These are phyloP conservation scores for Chanos chanos DNA, from an alignment of 2,797 vertebrate genomes.

Conservation along the genomic window DNA sequence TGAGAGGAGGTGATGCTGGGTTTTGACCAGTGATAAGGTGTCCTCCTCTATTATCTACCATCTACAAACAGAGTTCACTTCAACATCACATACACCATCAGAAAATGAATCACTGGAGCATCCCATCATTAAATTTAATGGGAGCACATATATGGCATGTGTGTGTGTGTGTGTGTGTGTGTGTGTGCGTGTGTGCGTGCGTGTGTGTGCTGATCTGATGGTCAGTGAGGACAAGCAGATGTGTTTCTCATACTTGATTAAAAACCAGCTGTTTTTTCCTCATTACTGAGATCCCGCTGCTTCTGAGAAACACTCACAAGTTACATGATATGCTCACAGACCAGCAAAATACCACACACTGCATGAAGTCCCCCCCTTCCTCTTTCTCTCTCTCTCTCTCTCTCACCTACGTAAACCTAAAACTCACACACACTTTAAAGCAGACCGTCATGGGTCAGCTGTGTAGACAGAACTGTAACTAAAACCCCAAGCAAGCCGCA, in stretches of 20 bases:
- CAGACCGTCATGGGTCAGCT: conserved; percentile 4
- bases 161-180: neutral
- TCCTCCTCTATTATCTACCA: no score
- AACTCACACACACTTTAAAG: neutral
- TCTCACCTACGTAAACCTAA: no score
- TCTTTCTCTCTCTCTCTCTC: conserved; percentile 19
- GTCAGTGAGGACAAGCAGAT: conserved; percentile 31
- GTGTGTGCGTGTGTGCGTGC: neutral
- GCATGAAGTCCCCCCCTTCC: conserved; percentile 10
- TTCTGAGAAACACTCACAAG: neutral
- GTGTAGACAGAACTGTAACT: conserved; percentile 33
- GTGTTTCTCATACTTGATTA: conserved; percentile 30
- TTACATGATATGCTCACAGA: neutral
- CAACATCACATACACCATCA: no score
- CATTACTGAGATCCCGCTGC: conserved; percentile 22
- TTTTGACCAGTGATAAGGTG: no score
- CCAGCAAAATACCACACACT: conserved; percentile 6
- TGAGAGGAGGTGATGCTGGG: no score
- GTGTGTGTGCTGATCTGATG: neutral
- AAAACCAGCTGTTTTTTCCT: conserved; percentile 40
- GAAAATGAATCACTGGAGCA: no score
- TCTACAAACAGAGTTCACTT: no score
- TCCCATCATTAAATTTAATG: no score
- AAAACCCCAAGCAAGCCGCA: conserved; percentile 29
- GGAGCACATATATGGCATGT: neutral